Evolutionary conservation across 2,888 invertebrate genomes (phyloP).

Genomic region (Sphaerophoria taeniata): DNA sequence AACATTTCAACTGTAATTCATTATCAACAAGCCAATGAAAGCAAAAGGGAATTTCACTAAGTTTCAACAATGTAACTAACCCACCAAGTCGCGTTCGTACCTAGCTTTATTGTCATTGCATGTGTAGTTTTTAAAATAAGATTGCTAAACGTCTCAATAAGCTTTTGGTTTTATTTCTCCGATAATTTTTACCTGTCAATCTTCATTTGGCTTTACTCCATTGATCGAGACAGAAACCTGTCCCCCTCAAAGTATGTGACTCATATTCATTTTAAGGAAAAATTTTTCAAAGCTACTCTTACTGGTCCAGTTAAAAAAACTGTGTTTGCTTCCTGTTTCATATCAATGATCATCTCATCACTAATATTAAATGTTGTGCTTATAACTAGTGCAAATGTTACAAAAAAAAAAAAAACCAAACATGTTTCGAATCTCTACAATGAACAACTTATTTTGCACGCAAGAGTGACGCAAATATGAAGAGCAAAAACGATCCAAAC

Average conservation of each 20-base stretch:
- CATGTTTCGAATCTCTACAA: constrained; percentile 18
- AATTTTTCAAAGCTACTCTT: not conserved
- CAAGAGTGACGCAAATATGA: constrained; percentile 36
- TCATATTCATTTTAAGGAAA: constrained; percentile 20
- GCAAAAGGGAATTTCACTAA: constrained; percentile 66
- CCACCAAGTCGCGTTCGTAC: constrained; percentile 23
- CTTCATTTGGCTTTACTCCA: constrained; percentile 16
- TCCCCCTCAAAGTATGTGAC: constrained; percentile 19
- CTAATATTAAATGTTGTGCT: not conserved
- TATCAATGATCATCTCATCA: constrained; percentile 49
- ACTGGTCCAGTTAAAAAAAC: constrained; percentile 51
- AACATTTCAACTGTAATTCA: not conserved
- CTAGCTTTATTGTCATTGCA: not conserved
- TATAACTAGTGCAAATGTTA: too few relatives aligned
- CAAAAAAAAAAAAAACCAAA: constrained; percentile 30
- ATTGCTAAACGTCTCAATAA: constrained; percentile 36
- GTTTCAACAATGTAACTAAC: constrained; percentile 29
- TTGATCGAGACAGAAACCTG: constrained; percentile 45
- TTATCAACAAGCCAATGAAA: constrained; percentile 36
- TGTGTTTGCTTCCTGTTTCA: constrained; percentile 58
- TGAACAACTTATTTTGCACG: constrained; percentile 8
- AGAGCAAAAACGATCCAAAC: constrained; percentile 39
- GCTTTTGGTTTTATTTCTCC: constrained; percentile 47
- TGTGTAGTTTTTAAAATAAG: not conserved
- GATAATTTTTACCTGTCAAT: constrained; percentile 16